These are phyloP conservation scores for Phyllotreta cruciferae DNA, from an alignment of 2,888 invertebrate species.

Conservation along the genomic window DNA sequence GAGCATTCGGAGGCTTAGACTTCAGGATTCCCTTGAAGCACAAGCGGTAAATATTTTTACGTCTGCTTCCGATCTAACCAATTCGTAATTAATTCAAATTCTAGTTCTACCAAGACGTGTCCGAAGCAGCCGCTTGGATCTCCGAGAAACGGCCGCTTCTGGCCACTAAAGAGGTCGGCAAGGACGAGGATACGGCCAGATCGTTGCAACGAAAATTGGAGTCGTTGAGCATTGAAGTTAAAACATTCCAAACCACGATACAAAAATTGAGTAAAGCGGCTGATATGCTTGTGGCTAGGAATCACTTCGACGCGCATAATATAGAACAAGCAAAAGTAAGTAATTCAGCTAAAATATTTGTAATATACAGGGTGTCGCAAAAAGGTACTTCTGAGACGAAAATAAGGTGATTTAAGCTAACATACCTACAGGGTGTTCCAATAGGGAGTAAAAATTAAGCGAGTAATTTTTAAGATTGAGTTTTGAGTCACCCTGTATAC, in stretches of 20 bases:
- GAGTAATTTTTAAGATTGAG: no score
- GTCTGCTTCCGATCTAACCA: neutral
- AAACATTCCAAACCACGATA: constrained; percentile 77
- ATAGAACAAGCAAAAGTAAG: constrained; percentile 70
- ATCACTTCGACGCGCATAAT: constrained; percentile 82
- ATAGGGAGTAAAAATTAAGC: no score
- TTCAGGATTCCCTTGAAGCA: constrained; percentile 83
- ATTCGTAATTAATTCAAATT: constrained; percentile 35
- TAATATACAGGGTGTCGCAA: no score
- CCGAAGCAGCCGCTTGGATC: constrained; percentile 94
- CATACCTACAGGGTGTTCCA: no score
- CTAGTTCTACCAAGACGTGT: constrained; percentile 87
- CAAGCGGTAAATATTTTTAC: constrained; percentile 68
- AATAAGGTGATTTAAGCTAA: no score
- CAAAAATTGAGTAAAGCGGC: constrained; percentile 74
- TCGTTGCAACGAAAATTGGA: constrained; percentile 85
- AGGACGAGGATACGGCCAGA: constrained; percentile 91
- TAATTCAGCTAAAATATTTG: neutral
- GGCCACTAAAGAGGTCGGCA: constrained; percentile 80
- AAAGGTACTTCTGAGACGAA: no score
- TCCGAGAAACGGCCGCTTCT: constrained; percentile 81
- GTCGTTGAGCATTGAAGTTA: constrained; percentile 80
- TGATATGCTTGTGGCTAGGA: constrained; percentile 71
- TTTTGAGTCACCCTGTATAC: no score
- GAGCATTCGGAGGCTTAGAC: constrained; percentile 72